Conservation (phyloP, 1,140 invertebrate species). For the Rhysida immarginata region DNA sequence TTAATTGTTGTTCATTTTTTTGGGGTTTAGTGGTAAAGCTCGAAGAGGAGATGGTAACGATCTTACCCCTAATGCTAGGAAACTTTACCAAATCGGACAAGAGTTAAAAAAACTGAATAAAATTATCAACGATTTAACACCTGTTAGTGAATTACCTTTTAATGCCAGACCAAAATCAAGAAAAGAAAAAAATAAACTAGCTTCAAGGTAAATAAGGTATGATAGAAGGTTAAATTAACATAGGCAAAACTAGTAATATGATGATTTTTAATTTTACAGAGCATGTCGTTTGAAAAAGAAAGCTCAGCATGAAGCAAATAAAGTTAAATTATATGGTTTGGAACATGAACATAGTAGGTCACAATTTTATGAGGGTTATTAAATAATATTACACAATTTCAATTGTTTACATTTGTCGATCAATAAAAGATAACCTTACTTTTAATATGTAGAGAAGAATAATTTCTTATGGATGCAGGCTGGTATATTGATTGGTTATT, state of each 20-base stretch:
- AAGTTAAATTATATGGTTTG: conserved; percentile 83
- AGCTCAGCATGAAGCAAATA: conserved; percentile 86
- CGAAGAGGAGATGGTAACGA: conserved; percentile 95
- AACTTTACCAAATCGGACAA: conserved; percentile 74
- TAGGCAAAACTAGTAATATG: too few species aligned
- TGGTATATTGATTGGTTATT: too few species aligned
- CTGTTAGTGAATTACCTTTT: conserved; percentile 80
- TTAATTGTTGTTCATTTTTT: background rate
- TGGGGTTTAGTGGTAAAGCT: conserved; percentile 62
- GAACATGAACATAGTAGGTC: conserved; percentile 87
- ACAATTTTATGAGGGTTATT: too few species aligned
- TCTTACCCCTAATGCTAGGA: conserved; percentile 83
- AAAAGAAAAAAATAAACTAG: conserved; percentile 95
- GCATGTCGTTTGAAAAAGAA: conserved; percentile 90
- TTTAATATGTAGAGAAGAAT: too few species aligned
- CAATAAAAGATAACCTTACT: too few species aligned
- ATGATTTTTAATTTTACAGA: conserved; percentile 38
- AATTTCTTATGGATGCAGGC: too few species aligned
- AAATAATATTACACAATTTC: too few species aligned
- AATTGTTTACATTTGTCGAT: too few species aligned
- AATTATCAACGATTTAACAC: conserved; percentile 89
- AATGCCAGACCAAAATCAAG: conserved; percentile 71
- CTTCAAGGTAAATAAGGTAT: conserved; percentile 45
- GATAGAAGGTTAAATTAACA: too few species aligned
- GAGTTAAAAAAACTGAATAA: conserved; percentile 84